These are phyloP conservation scores for Catagonus wagneri DNA, from an alignment of 2,113 vertebrate species.

Conservation along the genomic window DNA sequence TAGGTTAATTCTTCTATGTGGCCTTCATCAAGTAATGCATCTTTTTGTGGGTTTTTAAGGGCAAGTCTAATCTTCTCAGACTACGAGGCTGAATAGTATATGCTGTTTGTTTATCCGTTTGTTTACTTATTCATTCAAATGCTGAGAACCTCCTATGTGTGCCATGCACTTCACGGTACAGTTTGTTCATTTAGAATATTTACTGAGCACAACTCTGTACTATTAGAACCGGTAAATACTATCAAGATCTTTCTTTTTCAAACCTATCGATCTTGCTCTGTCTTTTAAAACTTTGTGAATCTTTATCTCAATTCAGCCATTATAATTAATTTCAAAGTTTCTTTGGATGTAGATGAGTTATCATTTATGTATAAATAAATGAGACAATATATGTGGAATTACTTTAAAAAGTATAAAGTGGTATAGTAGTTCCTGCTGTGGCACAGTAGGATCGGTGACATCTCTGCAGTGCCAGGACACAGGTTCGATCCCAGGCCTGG, in stretches of 20 bases:
- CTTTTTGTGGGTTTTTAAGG: background rate
- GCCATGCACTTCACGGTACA: background rate
- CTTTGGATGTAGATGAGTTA: background rate
- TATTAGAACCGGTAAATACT: constrained; percentile 11
- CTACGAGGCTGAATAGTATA: background rate
- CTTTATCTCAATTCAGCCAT: constrained; percentile 37
- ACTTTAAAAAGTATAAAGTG: background rate
- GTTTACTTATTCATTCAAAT: background rate
- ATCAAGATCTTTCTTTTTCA: background rate
- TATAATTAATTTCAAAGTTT: constrained; percentile 53
- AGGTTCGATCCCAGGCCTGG: no score
- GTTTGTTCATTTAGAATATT: constrained; percentile 40
- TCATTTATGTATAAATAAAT: constrained; percentile 41
- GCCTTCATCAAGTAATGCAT: no score
- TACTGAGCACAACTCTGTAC: constrained; percentile 36
- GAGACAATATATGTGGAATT: background rate
- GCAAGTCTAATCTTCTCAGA: constrained; percentile 3
- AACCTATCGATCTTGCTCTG: background rate
- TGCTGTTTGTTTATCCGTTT: background rate
- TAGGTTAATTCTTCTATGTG: no score
- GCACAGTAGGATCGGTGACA: no score
- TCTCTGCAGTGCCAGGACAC: no score
- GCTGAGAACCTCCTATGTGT: background rate
- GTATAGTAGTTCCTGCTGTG: background rate
- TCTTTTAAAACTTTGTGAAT: constrained; percentile 29